phyloP scores from a whole-genome alignment of 2,113 vertebrate genomes.

The Hipposideros armiger region DNA sequence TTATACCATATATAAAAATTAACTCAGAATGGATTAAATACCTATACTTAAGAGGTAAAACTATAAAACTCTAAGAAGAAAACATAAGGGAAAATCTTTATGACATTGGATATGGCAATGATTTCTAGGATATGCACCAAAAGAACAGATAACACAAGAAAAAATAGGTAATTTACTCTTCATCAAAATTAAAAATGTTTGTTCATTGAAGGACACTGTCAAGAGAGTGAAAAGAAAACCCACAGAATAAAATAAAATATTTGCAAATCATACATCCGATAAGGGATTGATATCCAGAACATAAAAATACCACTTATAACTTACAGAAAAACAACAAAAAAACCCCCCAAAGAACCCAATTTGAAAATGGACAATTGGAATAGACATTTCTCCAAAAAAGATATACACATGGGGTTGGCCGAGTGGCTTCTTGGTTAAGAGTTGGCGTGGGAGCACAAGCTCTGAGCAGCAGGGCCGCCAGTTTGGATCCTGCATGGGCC shows the following conservation, averaged over 20 bases:
- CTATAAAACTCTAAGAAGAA: conserved; percentile 20
- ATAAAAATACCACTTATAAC: neutral
- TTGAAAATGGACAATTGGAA: neutral
- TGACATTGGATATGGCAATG: neutral
- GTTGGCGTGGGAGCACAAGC: no score
- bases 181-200: conserved; percentile 27
- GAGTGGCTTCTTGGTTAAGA: no score
- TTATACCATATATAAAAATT: neutral
- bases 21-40: neutral
- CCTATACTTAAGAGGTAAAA: conserved; percentile 13
- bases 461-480: no score
- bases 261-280: neutral
- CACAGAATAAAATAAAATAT: neutral
- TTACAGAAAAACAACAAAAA: neutral
- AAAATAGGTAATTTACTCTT: neutral
- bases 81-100: neutral
- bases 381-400: conserved; percentile 8
- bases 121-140: neutral
- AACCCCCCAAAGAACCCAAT: neutral
- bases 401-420: neutral
- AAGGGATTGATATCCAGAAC: neutral
- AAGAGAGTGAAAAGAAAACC: neutral
- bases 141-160: neutral
- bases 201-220: neutral
- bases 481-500: no score